phyloP scores from a whole-genome alignment of 2,888 invertebrate genomes.

The Syrphus vitripennis region DNA sequence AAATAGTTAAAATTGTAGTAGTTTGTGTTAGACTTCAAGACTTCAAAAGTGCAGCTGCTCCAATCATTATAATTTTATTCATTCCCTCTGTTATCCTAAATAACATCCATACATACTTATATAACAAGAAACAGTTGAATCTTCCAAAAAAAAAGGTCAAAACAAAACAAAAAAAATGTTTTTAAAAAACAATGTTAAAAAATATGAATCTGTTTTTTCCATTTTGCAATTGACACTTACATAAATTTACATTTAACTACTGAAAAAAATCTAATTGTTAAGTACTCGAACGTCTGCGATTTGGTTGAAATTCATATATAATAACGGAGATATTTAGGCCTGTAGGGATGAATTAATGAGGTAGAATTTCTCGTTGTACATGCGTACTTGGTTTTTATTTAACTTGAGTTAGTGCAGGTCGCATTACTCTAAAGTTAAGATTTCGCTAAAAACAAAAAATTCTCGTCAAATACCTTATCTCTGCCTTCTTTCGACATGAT shows the following conservation, averaged over 20 bases:
- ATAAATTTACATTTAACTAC: not conserved
- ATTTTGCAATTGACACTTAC: too few species aligned
- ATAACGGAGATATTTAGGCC: too few species aligned
- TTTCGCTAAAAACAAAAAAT: too few species aligned
- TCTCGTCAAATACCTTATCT: too few species aligned
- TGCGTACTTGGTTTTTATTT: too few species aligned
- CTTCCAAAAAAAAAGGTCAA: slow-evolving; percentile 31
- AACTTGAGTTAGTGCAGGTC: too few species aligned
- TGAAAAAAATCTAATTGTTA: not conserved
- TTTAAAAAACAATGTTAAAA: not conserved
- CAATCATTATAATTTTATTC: not conserved
- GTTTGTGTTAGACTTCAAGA: slow-evolving; percentile 19
- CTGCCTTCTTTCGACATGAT: too few species aligned
- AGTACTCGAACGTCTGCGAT: not conserved
- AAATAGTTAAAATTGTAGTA: not conserved
- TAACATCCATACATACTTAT: not conserved
- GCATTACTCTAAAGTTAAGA: too few species aligned
- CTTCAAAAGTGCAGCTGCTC: not conserved
- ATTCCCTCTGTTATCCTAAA: not conserved
- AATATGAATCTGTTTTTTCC: not conserved
- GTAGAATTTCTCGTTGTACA: too few species aligned
- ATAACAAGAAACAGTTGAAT: slow-evolving; percentile 6
- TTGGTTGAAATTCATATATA: not conserved
- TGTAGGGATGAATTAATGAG: too few species aligned
- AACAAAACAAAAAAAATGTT: not conserved